These are phyloP conservation scores for Hydrochoerus hydrochaeris DNA, from an alignment of 2,113 vertebrate genomes.

Conservation along the genomic window DNA sequence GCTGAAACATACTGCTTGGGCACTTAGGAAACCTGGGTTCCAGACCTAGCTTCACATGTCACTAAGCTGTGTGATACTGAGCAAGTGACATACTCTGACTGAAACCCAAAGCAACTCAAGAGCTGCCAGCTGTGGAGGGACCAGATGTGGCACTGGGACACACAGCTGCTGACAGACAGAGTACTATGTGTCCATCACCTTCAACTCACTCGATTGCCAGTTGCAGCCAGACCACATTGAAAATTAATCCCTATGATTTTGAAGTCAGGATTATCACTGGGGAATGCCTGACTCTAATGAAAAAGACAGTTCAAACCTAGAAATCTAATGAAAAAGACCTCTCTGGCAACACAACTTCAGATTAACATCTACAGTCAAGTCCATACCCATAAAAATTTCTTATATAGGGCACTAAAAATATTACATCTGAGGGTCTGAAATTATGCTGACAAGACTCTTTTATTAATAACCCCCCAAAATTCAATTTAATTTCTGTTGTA, in stretches of 20 bases:
- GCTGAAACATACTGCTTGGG: neutral
- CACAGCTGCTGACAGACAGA: neutral
- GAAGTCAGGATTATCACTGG: neutral
- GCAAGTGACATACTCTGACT: neutral
- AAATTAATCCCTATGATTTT: neutral
- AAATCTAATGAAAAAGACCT: slow-evolving; percentile 47
- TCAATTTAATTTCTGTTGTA: slow-evolving; percentile 45
- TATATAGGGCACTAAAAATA: neutral
- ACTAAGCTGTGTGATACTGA: neutral
- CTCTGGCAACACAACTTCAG: neutral
- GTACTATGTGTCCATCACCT: fast-evolving
- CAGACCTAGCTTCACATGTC: neutral
- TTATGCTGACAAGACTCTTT: neutral
- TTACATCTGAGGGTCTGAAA: neutral
- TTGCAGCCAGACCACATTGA: neutral
- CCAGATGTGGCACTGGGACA: neutral
- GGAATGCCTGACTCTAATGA: neutral
- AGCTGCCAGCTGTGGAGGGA: neutral
- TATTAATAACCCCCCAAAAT: neutral
- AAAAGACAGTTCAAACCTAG: neutral
- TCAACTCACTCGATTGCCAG: neutral
- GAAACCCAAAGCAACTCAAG: neutral
- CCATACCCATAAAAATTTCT: neutral
- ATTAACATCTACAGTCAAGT: neutral
- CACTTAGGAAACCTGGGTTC: neutral